phyloP scores from a whole-genome alignment of 2,888 invertebrate genomes.

The Deilephila elpenor region DNA sequence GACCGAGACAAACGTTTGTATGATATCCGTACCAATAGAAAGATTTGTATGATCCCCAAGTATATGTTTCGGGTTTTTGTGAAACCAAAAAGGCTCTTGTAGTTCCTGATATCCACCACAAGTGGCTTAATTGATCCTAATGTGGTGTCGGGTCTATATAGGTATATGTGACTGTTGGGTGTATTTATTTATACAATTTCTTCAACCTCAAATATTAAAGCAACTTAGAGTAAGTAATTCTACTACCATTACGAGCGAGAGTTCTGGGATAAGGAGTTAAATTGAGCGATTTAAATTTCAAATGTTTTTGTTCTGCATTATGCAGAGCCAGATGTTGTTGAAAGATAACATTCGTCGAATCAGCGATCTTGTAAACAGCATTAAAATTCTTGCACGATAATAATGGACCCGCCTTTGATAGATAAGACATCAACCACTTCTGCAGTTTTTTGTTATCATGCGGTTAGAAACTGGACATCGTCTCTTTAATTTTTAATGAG shows the following conservation, averaged over 20 bases:
- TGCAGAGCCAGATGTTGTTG: background rate
- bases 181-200: too few relatives aligned
- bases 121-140: too few relatives aligned
- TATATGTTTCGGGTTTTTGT: too few relatives aligned
- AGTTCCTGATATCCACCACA: too few relatives aligned
- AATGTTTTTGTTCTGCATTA: conserved; percentile 1
- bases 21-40: too few relatives aligned
- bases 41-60: too few relatives aligned
- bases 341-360: background rate
- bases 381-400: background rate
- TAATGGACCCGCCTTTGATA: background rate
- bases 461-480: background rate
- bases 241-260: background rate
- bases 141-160: too few relatives aligned
- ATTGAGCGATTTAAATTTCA: background rate
- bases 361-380: background rate
- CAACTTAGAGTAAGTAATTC: background rate
- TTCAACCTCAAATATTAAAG: background rate
- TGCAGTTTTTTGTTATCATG: background rate
- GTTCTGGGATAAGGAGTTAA: background rate
- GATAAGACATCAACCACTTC: background rate
- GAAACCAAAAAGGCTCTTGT: too few relatives aligned
- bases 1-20: too few relatives aligned
- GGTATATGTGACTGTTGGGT: too few relatives aligned
- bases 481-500: background rate